Conservation (phyloP, 2,797 vertebrate genomes). For the Semaprochilodus insignis region DNA sequence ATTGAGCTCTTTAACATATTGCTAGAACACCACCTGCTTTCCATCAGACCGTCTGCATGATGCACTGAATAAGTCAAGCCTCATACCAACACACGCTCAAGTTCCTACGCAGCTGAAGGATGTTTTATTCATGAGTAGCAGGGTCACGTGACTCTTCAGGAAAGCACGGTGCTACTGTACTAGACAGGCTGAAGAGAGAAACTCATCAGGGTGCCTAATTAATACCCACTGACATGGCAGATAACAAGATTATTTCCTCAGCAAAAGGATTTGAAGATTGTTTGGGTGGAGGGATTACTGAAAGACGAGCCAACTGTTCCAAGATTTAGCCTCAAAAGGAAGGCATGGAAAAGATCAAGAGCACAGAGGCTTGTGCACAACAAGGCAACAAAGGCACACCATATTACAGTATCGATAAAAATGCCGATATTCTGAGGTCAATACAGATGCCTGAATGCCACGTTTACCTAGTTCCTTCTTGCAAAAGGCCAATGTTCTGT, state of each 20-base stretch:
- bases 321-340: slow-evolving; percentile 21
- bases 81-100: neutral
- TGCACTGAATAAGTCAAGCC: slow-evolving; percentile 16
- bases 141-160: neutral
- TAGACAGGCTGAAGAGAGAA: slow-evolving; percentile 5
- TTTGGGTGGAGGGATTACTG: slow-evolving; percentile 26
- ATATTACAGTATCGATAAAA: neutral
- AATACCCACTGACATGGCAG: slow-evolving; percentile 32
- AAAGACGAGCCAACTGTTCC: slow-evolving; percentile 20
- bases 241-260: slow-evolving; percentile 46
- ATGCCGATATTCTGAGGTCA: neutral
- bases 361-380: neutral
- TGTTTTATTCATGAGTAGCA: slow-evolving; percentile 2
- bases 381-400: neutral
- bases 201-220: slow-evolving; percentile 20
- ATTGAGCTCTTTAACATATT: neutral
- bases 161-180: slow-evolving; percentile 9
- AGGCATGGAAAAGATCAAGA: neutral
- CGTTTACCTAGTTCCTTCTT: too few species aligned
- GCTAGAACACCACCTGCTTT: slow-evolving; percentile 28
- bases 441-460: too few species aligned
- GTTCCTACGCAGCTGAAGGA: neutral
- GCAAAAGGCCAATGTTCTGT: too few species aligned
- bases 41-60: slow-evolving; percentile 31
- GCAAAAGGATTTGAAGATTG: slow-evolving; percentile 32